Evolutionary conservation across 2,797 vertebrate genomes (phyloP).

Genomic region (Dryobates pubescens): DNA sequence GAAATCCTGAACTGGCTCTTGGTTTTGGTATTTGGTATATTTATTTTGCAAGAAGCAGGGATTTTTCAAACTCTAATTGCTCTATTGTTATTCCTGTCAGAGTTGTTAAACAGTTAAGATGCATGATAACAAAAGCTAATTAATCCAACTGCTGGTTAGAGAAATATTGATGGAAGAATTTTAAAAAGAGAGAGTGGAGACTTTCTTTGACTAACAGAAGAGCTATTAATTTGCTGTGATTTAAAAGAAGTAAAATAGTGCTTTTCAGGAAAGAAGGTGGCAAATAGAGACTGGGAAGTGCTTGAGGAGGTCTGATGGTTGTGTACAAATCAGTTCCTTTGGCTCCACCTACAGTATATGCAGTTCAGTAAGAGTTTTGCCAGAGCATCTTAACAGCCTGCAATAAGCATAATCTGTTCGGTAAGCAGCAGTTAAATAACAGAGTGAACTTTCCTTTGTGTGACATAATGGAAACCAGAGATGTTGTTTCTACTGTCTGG

Average conservation of each 20-base stretch:
- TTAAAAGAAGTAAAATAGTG: neutral
- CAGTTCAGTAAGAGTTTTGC: neutral
- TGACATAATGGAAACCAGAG: neutral
- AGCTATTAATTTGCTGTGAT: neutral
- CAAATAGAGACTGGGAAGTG: neutral
- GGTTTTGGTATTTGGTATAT: neutral
- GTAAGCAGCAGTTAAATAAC: neutral
- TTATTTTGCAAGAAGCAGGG: neutral
- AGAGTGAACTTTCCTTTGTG: neutral
- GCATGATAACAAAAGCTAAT: neutral
- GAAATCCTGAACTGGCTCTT: neutral
- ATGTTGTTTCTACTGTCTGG: neutral
- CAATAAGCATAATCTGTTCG: neutral
- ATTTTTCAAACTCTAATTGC: neutral
- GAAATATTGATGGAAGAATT: neutral
- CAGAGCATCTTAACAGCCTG: neutral
- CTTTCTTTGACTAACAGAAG: neutral
- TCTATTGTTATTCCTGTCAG: neutral
- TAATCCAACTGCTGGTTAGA: slow-evolving; percentile 18
- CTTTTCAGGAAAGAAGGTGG: neutral
- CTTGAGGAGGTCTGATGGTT: neutral
- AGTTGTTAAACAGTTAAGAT: neutral
- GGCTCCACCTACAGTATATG: slow-evolving; percentile 67
- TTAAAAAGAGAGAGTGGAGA: neutral
- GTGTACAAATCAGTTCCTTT: slow-evolving; percentile 50